Base-by-base conservation (phyloP, 1,140 invertebrate species). In the Propsilocerus akamusi region DNA sequence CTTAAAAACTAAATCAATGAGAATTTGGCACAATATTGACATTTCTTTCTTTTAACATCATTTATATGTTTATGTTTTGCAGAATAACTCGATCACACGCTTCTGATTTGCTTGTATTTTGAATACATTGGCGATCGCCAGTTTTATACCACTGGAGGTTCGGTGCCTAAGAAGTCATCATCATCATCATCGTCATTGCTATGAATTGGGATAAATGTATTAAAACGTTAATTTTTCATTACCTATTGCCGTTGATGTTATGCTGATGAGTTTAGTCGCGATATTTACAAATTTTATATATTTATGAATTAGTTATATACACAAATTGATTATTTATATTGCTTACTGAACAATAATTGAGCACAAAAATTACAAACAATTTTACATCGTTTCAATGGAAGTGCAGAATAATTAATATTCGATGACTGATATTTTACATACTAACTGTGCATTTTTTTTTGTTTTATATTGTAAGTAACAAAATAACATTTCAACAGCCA, bases 21-120 rank as follows among this genome's bases (percentile, higher is more conserved):
- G 34, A 41, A 41, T 41, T 41, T 41, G 34, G 34, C 34, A 41
- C 34, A 41, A 41, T 20, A 41, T 41, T 41, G 34, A 41, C 34
- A 41, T 41, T 41, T 20, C 10, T 41, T 41, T 41, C 22, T 41
- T 17, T 17, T 41, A n/a, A 37, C 22, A 20, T 17, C 14, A 17
- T 17, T 34, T 37, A 37, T 14, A 41, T 37, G 14, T 37, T 37
- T 12, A 14, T 37, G 17, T 34, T 37, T 41, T 41, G 2, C 28
- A n/a, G n/a, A 30, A 11, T 30, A 4, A 11, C n/a, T 30, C n/a
- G n/a, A 30, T 3, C 6, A n/a, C n/a, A n/a, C n/a, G n/a, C n/a
- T 30, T 10, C 14, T 30, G 28, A n/a, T 41, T 41, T n/a, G 10
- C 6, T 17, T 6, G 17, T 41, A 3, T 41, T 41, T n/a, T 41